Evolutionary conservation across 2,797 vertebrate species (phyloP), one percentile per base, ranked within the genome.

Genomic region (Sparus aurata): DNA sequence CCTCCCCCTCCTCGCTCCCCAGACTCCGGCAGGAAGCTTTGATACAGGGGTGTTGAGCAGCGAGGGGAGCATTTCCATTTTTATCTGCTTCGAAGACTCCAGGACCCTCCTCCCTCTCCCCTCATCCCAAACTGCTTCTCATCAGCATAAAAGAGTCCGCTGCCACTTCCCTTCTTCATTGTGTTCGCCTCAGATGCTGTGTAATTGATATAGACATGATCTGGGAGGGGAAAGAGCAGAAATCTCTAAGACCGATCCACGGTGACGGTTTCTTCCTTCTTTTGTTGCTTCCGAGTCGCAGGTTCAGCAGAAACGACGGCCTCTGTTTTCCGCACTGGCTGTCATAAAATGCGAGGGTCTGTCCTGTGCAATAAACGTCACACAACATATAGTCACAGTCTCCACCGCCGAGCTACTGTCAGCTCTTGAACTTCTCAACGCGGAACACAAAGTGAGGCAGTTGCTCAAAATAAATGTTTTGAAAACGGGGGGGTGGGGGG

Each of bases 381-480:
- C 2, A 50, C 76, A 61, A 87, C 77, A 77, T 88, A 89, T 78
- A 91, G 87, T 90, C 87, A 89, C 85, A 93, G 88, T 90, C 91
- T 72, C 82, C 79, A 57, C 75, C 17, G 12, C 70, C 53, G 67
- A 86, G 73, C 83, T 75, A 64, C 87, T 92, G 93, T 91, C 93
- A 92, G 83, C 87, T 85, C 83, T 54, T 71, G 75, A 91, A 91
- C 84, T 81, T 87, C 72, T 87, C 86, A 85, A 71, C 45, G 18
- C 23, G 4, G 75, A 50, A 88, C 57, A 85, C 92, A 93, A 91
- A 92, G 91, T 22, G 70, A 87, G 76, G 75, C 86, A 79, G 87
- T 80, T 82, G 89, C 91, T 93, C 75, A 89, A 92, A 94, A 93
- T 92, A 93, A 92, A 92, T 87, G 85, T 90, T 92, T 91, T 87